Percentiles rank a stretch among this genome's conserved stretches.
phyloP scores from a whole-genome alignment of 2,113 vertebrate genomes.

The Scartelaos histophorus region DNA sequence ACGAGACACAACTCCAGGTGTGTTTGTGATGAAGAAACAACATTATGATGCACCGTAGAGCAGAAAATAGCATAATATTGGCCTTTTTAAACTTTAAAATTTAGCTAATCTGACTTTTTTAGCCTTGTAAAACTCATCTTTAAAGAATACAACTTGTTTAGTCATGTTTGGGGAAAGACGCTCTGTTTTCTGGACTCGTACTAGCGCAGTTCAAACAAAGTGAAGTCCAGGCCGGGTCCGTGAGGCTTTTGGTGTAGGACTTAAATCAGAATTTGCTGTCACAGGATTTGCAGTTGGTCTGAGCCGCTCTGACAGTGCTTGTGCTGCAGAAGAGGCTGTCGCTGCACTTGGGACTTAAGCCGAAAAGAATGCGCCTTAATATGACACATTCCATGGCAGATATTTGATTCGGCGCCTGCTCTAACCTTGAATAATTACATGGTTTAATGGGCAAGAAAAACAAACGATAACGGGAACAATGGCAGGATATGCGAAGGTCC shows the following conservation, averaged over 20 bases:
- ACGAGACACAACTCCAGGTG: no score
- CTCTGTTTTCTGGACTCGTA: background rate
- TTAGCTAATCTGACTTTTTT: background rate
- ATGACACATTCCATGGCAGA: background rate
- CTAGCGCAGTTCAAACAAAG: background rate
- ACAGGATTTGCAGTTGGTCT: background rate
- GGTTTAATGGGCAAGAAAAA: background rate
- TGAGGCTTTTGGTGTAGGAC: background rate
- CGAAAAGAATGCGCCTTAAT: background rate
- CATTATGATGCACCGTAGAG: no score
- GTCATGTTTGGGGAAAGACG: background rate
- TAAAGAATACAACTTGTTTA: no score
- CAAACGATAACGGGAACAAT: background rate
- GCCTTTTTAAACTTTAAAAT: background rate
- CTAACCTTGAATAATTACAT: background rate
- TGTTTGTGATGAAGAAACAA: no score
- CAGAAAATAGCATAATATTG: no score
- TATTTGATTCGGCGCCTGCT: background rate
- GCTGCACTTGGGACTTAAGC: background rate
- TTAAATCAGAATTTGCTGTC: background rate
- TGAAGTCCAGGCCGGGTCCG: background rate
- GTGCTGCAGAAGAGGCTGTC: background rate
- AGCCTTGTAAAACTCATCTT: background rate
- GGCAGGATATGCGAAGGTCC: background rate
- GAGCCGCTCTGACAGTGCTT: constrained; percentile 3